A percentile compares a stretch with the other conserved stretches of the same genome.
These are phyloP conservation scores for Camponotus pennsylvanicus DNA, from an alignment of 1,140 invertebrate genomes.

Conservation along the genomic window DNA sequence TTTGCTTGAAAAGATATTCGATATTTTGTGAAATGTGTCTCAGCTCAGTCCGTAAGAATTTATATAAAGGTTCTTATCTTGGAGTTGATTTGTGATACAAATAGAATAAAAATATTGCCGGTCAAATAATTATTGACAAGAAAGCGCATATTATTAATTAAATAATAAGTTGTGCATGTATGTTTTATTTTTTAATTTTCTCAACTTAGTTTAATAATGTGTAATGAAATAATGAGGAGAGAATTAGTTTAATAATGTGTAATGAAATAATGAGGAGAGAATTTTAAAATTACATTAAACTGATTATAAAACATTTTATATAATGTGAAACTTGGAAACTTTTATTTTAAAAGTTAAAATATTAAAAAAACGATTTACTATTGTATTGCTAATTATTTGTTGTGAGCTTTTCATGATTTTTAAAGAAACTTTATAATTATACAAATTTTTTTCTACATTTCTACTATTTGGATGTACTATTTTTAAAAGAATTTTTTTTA, in stretches of 20 bases:
- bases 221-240: neutral
- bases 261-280: neutral
- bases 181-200: neutral
- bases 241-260: neutral
- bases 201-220: neutral
- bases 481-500: constrained; percentile 13
- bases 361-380: neutral
- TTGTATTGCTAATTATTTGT: neutral
- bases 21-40: neutral
- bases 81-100: neutral
- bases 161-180: neutral
- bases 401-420: constrained; percentile 7
- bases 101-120: neutral
- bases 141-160: neutral
- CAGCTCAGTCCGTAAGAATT: neutral
- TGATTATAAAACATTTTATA: constrained; percentile 2
- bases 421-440: constrained; percentile 6
- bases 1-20: neutral
- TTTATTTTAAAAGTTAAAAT: neutral
- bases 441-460: neutral
- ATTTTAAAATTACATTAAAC: neutral
- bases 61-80: neutral
- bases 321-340: neutral
- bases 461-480: neutral
- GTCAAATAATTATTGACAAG: neutral